Conservation (phyloP, 1,140 invertebrate species). For the Contarinia nasturtii region DNA sequence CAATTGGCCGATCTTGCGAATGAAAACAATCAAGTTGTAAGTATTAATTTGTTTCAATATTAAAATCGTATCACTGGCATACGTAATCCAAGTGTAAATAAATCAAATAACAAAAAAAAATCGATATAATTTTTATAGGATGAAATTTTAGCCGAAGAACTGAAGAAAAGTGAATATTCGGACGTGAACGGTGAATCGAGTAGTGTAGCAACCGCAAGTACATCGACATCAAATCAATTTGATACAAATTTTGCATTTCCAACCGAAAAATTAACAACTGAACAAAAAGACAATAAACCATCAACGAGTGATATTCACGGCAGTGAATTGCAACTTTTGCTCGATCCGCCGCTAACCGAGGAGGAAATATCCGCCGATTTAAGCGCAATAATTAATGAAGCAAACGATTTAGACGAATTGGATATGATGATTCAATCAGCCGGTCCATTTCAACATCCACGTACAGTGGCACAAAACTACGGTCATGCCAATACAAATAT, state of each 20-base stretch:
- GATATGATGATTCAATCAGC: slow-evolving; percentile 22
- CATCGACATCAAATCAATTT: too few species aligned
- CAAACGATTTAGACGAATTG: slow-evolving; percentile 19
- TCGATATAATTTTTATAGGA: too few species aligned
- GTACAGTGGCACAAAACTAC: slow-evolving; percentile 5
- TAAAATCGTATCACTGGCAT: too few species aligned
- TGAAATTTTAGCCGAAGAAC: too few species aligned
- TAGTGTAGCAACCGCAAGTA: too few species aligned
- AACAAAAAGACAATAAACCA: neutral
- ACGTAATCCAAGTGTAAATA: too few species aligned
- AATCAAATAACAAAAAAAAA: too few species aligned
- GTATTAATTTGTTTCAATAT: too few species aligned
- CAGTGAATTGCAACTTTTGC: neutral
- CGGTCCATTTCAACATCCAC: slow-evolving; percentile 13
- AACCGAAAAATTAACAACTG: neutral
- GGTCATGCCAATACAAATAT: slow-evolving; percentile 12
- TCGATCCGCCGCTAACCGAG: slow-evolving; percentile 14
- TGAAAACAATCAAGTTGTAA: slow-evolving; percentile 14
- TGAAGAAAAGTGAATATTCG: too few species aligned
- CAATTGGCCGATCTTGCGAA: slow-evolving; percentile 16
- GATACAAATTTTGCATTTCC: slow-evolving; percentile 1
- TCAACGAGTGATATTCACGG: neutral
- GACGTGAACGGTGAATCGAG: too few species aligned
- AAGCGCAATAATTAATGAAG: slow-evolving; percentile 22
- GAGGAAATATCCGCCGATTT: slow-evolving; percentile 8